These are phyloP conservation scores for Typhlichthys subterraneus DNA, from an alignment of 2,797 vertebrate genomes.

Conservation along the genomic window DNA sequence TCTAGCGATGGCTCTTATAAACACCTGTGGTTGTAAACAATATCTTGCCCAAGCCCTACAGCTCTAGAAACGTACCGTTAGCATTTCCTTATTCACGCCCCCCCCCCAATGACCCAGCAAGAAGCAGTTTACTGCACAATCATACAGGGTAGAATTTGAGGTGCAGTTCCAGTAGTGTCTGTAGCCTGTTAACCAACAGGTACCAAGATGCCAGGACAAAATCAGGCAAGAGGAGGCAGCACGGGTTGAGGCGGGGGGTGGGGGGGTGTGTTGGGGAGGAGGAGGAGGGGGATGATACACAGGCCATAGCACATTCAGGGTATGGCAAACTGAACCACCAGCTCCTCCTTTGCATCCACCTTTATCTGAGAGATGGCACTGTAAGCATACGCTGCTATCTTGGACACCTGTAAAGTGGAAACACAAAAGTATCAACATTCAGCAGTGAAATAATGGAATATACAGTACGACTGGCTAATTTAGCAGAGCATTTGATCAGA, in stretches of 20 bases:
- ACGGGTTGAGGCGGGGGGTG: constrained; percentile 49
- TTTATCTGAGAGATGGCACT: constrained; percentile 97
- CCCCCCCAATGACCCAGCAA: constrained; percentile 17
- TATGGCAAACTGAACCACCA: constrained; percentile 97
- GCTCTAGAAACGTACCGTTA: neutral
- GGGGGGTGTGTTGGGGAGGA: constrained; percentile 19
- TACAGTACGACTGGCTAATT: too few species aligned
- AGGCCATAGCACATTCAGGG: constrained; percentile 78
- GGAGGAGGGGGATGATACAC: constrained; percentile 22
- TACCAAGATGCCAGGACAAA: constrained; percentile 54
- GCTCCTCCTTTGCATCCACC: constrained; percentile 95
- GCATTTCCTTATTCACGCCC: constrained; percentile 8
- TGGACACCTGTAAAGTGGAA: constrained; percentile 83
- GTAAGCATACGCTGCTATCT: constrained; percentile 94
- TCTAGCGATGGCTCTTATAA: constrained; percentile 32
- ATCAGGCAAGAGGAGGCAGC: constrained; percentile 32
- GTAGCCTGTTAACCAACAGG: constrained; percentile 18
- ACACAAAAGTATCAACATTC: neutral
- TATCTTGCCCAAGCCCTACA: constrained; percentile 22
- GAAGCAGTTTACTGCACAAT: constrained; percentile 26
- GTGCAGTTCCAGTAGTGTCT: constrained; percentile 28
- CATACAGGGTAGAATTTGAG: constrained; percentile 28
- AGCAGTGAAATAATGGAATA: too few species aligned
- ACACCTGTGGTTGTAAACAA: constrained; percentile 31
- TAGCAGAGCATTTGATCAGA: too few species aligned